phyloP scores from a whole-genome alignment of 2,113 vertebrate genomes.

The Syngnathus floridae region DNA sequence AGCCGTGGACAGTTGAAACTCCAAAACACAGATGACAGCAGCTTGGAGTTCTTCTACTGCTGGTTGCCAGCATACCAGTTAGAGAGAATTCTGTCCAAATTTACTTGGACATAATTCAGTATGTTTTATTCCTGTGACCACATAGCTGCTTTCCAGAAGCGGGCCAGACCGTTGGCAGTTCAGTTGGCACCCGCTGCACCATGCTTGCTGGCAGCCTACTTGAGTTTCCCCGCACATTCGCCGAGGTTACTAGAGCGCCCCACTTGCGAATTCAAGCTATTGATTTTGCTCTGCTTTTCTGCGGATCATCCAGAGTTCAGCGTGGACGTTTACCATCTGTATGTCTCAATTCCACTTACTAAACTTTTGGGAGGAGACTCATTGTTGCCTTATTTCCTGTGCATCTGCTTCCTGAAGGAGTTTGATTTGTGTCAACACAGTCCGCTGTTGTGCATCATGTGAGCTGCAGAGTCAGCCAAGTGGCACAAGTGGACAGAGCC shows the following conservation, averaged over 20 bases:
- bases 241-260: conserved; percentile 38
- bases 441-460: conserved; percentile 26
- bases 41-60: neutral
- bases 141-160: conserved; percentile 45
- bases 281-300: conserved; percentile 31
- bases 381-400: conserved; percentile 1
- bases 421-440: conserved; percentile 26
- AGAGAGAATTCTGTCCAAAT: neutral
- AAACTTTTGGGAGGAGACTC: neutral
- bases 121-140: neutral
- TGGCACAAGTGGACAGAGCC: conserved; percentile 4
- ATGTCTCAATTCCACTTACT: neutral
- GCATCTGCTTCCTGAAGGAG: conserved; percentile 17
- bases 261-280: conserved; percentile 35
- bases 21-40: neutral
- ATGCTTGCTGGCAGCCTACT: conserved; percentile 38
- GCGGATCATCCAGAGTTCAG: neutral
- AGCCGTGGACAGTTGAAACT: neutral
- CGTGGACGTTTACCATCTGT: neutral
- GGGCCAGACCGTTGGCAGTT: conserved; percentile 43
- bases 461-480: conserved; percentile 25
- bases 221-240: conserved; percentile 61
- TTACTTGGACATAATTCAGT: neutral
- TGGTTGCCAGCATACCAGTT: too few relatives aligned
- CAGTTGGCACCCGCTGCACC: conserved; percentile 43